Base-by-base conservation (phyloP, 2,888 invertebrate species). In the Macropis europaea region DNA sequence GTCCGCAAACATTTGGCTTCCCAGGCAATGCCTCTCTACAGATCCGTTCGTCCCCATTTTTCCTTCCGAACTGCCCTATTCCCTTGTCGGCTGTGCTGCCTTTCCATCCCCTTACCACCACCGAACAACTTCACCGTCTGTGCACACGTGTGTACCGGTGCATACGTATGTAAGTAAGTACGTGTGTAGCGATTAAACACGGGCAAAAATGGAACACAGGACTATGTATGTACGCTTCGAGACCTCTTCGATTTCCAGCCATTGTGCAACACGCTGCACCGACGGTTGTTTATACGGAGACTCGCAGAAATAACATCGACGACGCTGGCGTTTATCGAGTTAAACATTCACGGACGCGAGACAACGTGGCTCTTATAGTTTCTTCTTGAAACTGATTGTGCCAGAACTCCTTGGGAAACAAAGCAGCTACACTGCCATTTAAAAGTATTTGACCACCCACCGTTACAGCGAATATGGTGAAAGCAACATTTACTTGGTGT, bases 1-100 rank as follows among this genome's bases (percentile, higher is more conserved):
- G 81, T 81, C 56, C 50, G 78, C 79, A 81, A 81, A 81, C 81
- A 81, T 81, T 81, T 81, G 81, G 73, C 64, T 79, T 69, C 62
- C 64, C 64, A 68, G 71, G 60, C 69, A 50, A 64, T 67, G 57
- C 45, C 61, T 47, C 57, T 71, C 75, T 53, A 56, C 72, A 63
- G 70, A 69, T 72, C 68, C 60, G 53, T 57, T 54, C 68, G 77
- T 59, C 68, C 79, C 56, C 66, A 69, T 78, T 78, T 78, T 78
- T 75, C 75, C 69, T 66, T 75, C 24, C 40, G 34, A 48, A 34
- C 48, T 17, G 28, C 54, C 30, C 43, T 52, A 6, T 28, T 61
- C 53, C 38, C 53, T 34, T 28, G 19, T 17, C 34, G n/a, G 28
- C 7, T n/a, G 19, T 19, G 22, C 47, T 52, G 42, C 30, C 22